A percentile compares a stretch with the other conserved stretches of the same genome.
Conservation (phyloP, 2,888 invertebrate genomes). For the Synanthedon tipuliformis region DNA sequence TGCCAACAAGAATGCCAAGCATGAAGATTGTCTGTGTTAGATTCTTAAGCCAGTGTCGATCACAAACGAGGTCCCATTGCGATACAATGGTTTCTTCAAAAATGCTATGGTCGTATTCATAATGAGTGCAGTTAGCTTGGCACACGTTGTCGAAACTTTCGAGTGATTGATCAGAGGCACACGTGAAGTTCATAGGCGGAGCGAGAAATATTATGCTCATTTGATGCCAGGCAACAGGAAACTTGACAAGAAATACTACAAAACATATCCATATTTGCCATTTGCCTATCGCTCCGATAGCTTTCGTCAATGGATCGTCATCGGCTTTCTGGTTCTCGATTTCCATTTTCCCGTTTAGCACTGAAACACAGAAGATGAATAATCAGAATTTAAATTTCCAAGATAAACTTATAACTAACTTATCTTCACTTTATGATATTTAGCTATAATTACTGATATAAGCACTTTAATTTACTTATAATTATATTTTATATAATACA, state of each 20-base stretch:
- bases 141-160: slow-evolving; percentile 61
- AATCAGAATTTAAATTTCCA: too few relatives aligned
- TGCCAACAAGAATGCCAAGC: slow-evolving; percentile 82
- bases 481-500: too few relatives aligned
- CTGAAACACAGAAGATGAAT: slow-evolving; percentile 25
- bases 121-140: slow-evolving; percentile 61
- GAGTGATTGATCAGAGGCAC: slow-evolving; percentile 28
- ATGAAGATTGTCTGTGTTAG: slow-evolving; percentile 83
- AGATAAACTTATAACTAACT: too few relatives aligned
- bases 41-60: slow-evolving; percentile 74
- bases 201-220: slow-evolving; percentile 82
- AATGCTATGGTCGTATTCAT: slow-evolving; percentile 72
- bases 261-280: slow-evolving; percentile 81
- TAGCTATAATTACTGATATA: too few relatives aligned
- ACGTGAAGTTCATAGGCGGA: slow-evolving; percentile 73
- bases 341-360: slow-evolving; percentile 47
- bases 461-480: too few relatives aligned
- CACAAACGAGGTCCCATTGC: slow-evolving; percentile 82
- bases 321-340: slow-evolving; percentile 29
- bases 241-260: slow-evolving; percentile 78
- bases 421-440: too few relatives aligned
- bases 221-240: slow-evolving; percentile 85
- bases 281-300: slow-evolving; percentile 78
- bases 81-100: slow-evolving; percentile 80
- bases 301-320: slow-evolving; percentile 75